These are phyloP conservation scores for Sinotaia quadrata DNA, from an alignment of 2,888 invertebrate genomes.

Conservation along the genomic window DNA sequence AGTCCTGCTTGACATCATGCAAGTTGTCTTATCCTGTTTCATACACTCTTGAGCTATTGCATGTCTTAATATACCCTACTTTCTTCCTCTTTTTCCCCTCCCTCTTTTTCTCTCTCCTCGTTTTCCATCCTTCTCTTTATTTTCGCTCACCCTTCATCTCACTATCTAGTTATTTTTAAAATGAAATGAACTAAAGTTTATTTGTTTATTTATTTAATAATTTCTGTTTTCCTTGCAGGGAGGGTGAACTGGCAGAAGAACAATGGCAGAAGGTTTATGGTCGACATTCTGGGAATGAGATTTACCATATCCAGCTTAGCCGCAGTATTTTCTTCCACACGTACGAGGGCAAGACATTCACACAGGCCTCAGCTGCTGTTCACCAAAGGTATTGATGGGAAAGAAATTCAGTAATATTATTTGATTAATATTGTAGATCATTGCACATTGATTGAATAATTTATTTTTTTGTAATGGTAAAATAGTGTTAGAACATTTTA, in stretches of 20 bases:
- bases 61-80: too few relatives aligned
- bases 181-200: background rate
- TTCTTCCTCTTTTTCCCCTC: background rate
- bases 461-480: too few relatives aligned
- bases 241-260: slow-evolving; percentile 92
- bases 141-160: slow-evolving; percentile 6
- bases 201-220: background rate
- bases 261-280: slow-evolving; percentile 98
- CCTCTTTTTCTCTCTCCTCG: slow-evolving; percentile 10
- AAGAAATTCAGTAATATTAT: too few relatives aligned
- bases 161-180: slow-evolving; percentile 6
- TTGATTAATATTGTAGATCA: too few relatives aligned
- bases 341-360: slow-evolving; percentile 98
- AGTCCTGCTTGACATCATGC: too few relatives aligned
- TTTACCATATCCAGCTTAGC: slow-evolving; percentile 94
- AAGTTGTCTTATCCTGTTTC: too few relatives aligned
- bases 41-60: too few relatives aligned
- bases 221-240: slow-evolving; percentile 77
- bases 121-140: too few relatives aligned
- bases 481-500: too few relatives aligned
- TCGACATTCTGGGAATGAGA: slow-evolving; percentile 98
- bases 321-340: slow-evolving; percentile 97
- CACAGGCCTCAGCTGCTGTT: slow-evolving; percentile 97
- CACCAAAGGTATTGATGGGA: slow-evolving; percentile 85
- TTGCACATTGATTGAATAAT: too few relatives aligned